phyloP scores from a whole-genome alignment of 35 echinoderm and acorn worm species.

The Patiria miniata region DNA sequence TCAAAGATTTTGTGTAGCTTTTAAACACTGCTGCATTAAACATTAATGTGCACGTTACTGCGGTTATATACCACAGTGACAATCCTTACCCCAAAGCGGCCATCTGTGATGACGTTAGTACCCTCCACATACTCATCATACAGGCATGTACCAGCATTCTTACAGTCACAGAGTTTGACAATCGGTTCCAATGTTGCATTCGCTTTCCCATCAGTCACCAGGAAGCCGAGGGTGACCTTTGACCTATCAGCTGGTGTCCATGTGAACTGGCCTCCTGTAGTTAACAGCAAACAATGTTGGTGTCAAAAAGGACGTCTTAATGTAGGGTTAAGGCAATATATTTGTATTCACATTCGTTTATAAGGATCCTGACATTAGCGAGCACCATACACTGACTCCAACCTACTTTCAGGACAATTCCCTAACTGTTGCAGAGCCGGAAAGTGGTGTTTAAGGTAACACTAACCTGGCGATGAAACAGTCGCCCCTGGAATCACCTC shows the following conservation, averaged over 20 bases:
- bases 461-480: slow-evolving; percentile 5
- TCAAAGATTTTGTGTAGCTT: too few relatives aligned
- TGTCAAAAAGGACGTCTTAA: too few relatives aligned
- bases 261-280: slow-evolving; percentile 57
- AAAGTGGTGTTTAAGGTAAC: too few relatives aligned
- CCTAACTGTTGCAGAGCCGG: too few relatives aligned
- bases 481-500: slow-evolving; percentile 37
- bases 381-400: too few relatives aligned
- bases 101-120: slow-evolving; percentile 43
- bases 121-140: slow-evolving; percentile 51
- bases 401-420: not conserved
- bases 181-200: slow-evolving; percentile 22
- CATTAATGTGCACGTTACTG: too few relatives aligned
- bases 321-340: not conserved
- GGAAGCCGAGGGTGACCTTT: slow-evolving; percentile 40
- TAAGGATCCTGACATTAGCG: too few relatives aligned
- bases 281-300: too few relatives aligned
- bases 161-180: slow-evolving; percentile 68
- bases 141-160: slow-evolving; percentile 62
- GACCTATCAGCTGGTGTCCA: slow-evolving; percentile 65
- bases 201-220: slow-evolving; percentile 59
- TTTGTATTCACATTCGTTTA: not conserved
- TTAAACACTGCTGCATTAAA: too few relatives aligned
- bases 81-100: slow-evolving; percentile 79
- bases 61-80: too few relatives aligned